Percentiles rank a stretch among this genome's conserved stretches.
These are phyloP conservation scores for Jacana jacana DNA, from an alignment of 2,113 vertebrate species.

Conservation along the genomic window DNA sequence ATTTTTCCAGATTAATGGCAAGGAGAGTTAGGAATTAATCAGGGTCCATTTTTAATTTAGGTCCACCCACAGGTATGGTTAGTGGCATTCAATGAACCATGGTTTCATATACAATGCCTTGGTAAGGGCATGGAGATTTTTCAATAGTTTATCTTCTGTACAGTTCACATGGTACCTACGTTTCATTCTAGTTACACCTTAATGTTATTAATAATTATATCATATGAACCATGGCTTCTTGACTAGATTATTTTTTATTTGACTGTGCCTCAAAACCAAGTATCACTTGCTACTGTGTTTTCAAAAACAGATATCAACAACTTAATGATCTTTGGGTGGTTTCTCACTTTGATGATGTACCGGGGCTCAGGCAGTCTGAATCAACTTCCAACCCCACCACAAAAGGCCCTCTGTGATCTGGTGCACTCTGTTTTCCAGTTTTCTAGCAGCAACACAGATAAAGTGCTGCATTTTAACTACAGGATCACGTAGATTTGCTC, in stretches of 20 bases:
- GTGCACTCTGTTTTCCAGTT: background rate
- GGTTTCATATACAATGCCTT: background rate
- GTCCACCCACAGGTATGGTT: background rate
- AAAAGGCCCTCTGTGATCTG: background rate
- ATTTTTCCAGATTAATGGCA: background rate
- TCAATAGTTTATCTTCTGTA: background rate
- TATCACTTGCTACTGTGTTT: background rate
- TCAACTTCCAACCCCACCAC: background rate
- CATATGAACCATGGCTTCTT: background rate
- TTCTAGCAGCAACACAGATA: background rate
- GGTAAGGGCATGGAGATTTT: background rate
- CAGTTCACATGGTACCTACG: background rate
- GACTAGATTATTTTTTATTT: background rate
- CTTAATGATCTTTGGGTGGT: background rate
- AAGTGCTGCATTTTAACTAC: conserved; percentile 13
- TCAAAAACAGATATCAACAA: background rate
- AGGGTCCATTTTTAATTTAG: background rate
- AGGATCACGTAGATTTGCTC: background rate
- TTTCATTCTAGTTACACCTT: background rate
- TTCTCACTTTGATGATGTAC: background rate
- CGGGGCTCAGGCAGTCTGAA: background rate
- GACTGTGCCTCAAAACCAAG: background rate
- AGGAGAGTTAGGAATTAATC: background rate
- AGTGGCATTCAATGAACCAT: background rate
- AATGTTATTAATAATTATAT: background rate